A percentile compares a stretch with the other conserved stretches of the same genome.
These are phyloP conservation scores for Cataglyphis albicans DNA, from an alignment of 2,888 invertebrate genomes.

Conservation along the genomic window DNA sequence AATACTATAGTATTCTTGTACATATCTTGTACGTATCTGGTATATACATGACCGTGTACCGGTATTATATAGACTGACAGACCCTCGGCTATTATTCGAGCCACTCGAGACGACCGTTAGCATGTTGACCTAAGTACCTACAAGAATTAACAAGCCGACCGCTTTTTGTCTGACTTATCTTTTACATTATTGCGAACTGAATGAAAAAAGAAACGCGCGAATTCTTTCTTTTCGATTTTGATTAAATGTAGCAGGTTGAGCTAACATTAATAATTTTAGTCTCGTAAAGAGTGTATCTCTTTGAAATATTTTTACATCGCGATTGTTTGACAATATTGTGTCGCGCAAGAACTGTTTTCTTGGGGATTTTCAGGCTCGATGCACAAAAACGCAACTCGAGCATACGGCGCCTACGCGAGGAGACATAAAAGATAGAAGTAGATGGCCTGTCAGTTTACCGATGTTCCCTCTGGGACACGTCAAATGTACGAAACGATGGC, in stretches of 20 bases:
- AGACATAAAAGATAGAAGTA: constrained; percentile 63
- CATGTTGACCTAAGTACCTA: constrained; percentile 80
- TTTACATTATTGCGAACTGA: constrained; percentile 53
- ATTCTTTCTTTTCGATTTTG: not conserved
- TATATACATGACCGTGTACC: constrained; percentile 28
- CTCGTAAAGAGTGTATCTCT: not conserved
- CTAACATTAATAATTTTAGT: constrained; percentile 1
- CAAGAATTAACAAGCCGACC: constrained; percentile 81
- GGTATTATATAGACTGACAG: constrained; percentile 60
- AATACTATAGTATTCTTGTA: constrained; percentile 61
- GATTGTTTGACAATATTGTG: constrained; percentile 23
- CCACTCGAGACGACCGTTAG: constrained; percentile 82
- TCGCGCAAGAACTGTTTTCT: constrained; percentile 7
- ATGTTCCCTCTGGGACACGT: constrained; percentile 83
- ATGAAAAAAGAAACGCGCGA: constrained; percentile 37
- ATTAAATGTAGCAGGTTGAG: not conserved
- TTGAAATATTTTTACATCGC: constrained; percentile 40
- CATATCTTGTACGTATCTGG: constrained; percentile 32
- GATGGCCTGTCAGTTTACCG: constrained; percentile 82
- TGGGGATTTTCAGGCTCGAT: constrained; percentile 57
- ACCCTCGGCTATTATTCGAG: constrained; percentile 75
- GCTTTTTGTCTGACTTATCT: constrained; percentile 67
- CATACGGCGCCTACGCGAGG: constrained; percentile 42
- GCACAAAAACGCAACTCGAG: constrained; percentile 48
- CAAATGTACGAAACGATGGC: constrained; percentile 80